Percentiles rank a stretch among this genome's conserved stretches.
Conservation (phyloP, 2,797 vertebrate genomes). For the Takifugu rubripes region DNA sequence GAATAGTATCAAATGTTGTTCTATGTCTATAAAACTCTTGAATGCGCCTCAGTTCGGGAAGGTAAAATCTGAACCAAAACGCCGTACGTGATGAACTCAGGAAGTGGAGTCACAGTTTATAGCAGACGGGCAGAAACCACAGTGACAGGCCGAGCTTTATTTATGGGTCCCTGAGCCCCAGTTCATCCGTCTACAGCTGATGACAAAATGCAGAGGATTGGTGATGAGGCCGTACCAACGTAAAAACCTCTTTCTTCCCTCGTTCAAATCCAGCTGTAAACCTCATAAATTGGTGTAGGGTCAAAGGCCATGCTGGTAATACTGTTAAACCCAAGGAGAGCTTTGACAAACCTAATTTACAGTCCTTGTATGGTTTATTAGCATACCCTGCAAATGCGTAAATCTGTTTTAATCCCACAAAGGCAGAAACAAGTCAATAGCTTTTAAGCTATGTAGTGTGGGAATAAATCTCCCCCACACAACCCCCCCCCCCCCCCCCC, state of each 20-base stretch:
- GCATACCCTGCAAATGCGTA: conserved; percentile 21
- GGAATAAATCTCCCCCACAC: neutral
- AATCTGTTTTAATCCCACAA: conserved; percentile 32
- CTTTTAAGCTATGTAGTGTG: conserved; percentile 1
- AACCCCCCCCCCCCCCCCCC: neutral
- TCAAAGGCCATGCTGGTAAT: conserved; percentile 20
- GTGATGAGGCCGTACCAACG: conserved; percentile 5
- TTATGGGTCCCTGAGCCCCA: too few species aligned
- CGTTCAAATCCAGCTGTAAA: neutral
- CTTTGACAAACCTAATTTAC: conserved; percentile 18
- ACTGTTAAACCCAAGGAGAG: conserved; percentile 6
- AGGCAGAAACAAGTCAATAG: conserved; percentile 21
- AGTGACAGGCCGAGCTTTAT: too few species aligned
- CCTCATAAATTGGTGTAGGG: neutral
- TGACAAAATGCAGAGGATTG: conserved; percentile 3
- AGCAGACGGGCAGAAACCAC: too few species aligned
- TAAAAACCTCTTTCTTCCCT: neutral
- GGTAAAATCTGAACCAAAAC: too few species aligned
- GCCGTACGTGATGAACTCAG: too few species aligned
- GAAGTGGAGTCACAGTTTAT: too few species aligned
- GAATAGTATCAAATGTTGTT: too few species aligned
- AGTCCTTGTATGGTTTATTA: conserved; percentile 25
- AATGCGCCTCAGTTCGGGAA: too few species aligned
- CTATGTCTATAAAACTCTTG: too few species aligned
- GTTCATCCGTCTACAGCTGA: neutral